Evolutionary conservation across 2,888 invertebrate species (phyloP), one percentile per base, ranked within the genome.

Genomic region (Leucophenga maculata): DNA sequence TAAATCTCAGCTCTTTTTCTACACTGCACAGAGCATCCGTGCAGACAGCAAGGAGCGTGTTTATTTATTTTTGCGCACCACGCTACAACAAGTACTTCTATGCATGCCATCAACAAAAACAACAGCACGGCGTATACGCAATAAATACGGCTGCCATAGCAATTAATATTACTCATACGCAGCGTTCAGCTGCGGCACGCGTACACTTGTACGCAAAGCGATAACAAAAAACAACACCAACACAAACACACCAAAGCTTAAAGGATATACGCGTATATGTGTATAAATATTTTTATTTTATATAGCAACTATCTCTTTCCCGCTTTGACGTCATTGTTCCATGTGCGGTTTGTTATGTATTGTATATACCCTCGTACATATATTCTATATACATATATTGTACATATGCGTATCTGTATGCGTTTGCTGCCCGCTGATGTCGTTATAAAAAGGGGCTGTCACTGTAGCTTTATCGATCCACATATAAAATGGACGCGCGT

Each of bases 261-360:
- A 59, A 59, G 59, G 59, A 59, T 59, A 59, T 59, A 26, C 14
- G 55, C 32, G 57, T 57, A 50, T 32, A n/a, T 4, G 9, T n/a
- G 16, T 31, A 14, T 31, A 32, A 14, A 3, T 26, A 26, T 4
- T 26, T 26, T 26, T 4, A 26, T 26, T 26, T 3, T 26, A 26
- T 26, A 26, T 26, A 50, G 50, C 50, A 65, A 62, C 75, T 68
- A 68, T 81, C 79, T 72, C 77, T 71, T 78, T 85, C 77, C 73
- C 78, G 73, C 79, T 77, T 85, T 84, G 84, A 84, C 84, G 84
- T 84, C 84, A 84, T 78, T 75, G 72, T 74, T 69, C 72, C 72
- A 72, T 72, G 26, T 26, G 26, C 26, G 26, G 26, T 3, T 9
- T 39, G 1, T 9, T 39, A 39, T 39, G 8, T 39, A 39, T 8